A percentile compares a stretch with the other conserved stretches of the same genome.
phyloP scores from a whole-genome alignment of 2,797 vertebrate species.

The Sciurus vulgaris region DNA sequence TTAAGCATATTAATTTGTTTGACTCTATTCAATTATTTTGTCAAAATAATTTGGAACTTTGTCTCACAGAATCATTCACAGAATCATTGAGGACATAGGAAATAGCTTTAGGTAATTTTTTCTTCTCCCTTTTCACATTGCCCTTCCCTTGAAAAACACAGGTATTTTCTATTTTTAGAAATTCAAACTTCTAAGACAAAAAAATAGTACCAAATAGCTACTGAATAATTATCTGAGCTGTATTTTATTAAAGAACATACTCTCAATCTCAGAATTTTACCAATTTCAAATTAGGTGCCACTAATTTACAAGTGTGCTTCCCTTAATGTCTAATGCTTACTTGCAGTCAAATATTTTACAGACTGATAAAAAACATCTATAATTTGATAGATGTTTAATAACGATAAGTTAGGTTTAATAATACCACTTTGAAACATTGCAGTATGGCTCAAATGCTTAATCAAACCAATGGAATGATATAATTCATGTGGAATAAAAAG shows the following conservation, averaged over 20 bases:
- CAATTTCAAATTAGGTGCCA: not conserved
- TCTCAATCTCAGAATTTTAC: not conserved
- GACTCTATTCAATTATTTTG: not conserved
- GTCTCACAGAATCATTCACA: not conserved
- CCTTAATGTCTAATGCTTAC: not conserved
- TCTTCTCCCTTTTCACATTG: not conserved
- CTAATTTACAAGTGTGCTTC: not conserved
- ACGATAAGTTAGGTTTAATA: not conserved
- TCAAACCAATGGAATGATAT: not conserved
- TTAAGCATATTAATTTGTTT: not conserved
- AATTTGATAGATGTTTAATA: conserved; percentile 8
- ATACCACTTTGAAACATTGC: not conserved
- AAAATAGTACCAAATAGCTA: not conserved
- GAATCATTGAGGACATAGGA: not conserved
- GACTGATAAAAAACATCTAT: not conserved
- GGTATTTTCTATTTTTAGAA: not conserved
- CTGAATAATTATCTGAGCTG: not conserved
- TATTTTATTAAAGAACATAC: not conserved
- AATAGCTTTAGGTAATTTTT: not conserved
- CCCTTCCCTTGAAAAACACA: not conserved
- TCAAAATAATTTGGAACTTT: not conserved
- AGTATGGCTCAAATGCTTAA: not conserved
- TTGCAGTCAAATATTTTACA: not conserved
- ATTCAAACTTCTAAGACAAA: not conserved
- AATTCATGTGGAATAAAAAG: conserved; percentile 4